Evolutionary conservation across 1,140 invertebrate species (phyloP), one percentile per base, ranked within the genome.

Genomic region (Sarcophaga bullata): DNA sequence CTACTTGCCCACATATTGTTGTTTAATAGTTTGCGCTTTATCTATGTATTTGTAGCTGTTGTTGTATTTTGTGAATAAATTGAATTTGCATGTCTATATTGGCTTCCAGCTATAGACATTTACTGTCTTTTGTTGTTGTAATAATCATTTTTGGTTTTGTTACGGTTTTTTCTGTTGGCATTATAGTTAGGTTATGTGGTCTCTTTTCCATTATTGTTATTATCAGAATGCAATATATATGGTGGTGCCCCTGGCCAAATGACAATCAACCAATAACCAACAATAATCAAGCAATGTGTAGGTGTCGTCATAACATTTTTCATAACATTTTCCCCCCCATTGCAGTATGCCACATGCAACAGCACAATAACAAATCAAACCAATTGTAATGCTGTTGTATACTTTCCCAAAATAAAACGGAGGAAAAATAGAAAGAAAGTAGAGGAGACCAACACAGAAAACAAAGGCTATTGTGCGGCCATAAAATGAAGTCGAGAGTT

Each of bases 221-320:
- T 37, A 37, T 37, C 25, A 37, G 4, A 37, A 37, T 37, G 25
- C 25, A 37, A 37, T 37, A 37, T 37, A 37, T 37, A 37, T 37
- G n/a, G 4, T 37, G 25, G 25, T 37, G n/a, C 62, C 17, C n/a
- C 62, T 19, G 62, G 62, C 62, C 62, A 68, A 68, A 19, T 68
- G 62, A 68, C 62, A 68, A 68, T 68, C 62, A 37, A 37, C 25
- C 25, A 37, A 37, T 52, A 68, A 68, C 62, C 19, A 68, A 68
- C 17, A 68, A 68, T 68, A 68, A 68, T 68, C 62, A 17, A n/a
- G n/a, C n/a, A 68, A 68, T 25, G 62, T 68, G 62, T 68, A 68
- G 62, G 62, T 68, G 62, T 68, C 62, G 19, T 37, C 25, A 37
- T 37, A 37, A 37, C 19, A 68, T 68, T 68, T 68, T 68, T 68